Evolutionary conservation across 2,888 invertebrate species (phyloP).

Genomic region (Drosophila trichaetosa): DNA sequence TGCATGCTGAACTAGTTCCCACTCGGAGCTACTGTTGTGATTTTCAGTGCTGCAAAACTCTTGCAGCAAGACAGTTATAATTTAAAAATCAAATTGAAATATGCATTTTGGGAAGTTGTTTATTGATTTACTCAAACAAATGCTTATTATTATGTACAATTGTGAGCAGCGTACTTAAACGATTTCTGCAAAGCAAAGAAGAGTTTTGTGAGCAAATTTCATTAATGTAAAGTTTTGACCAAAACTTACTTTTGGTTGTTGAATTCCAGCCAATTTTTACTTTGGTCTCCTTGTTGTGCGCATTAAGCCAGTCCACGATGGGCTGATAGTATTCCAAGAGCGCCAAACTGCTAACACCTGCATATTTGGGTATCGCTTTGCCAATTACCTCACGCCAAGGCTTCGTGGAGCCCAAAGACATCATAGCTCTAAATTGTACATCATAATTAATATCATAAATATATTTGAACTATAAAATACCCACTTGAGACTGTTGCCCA

Average conservation of each 20-base stretch:
- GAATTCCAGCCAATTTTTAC: slow-evolving; percentile 81
- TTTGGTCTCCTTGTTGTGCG: slow-evolving; percentile 69
- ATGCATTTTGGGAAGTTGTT: not conserved
- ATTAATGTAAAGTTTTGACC: not conserved
- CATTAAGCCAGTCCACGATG: slow-evolving; percentile 74
- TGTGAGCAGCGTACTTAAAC: slow-evolving; percentile 36
- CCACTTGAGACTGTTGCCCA: slow-evolving; percentile 89
- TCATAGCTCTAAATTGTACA: slow-evolving; percentile 83
- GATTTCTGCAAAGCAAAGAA: slow-evolving; percentile 56
- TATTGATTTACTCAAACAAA: slow-evolving; percentile 22
- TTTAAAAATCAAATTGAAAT: slow-evolving; percentile 17
- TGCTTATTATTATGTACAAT: not conserved
- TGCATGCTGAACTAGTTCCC: slow-evolving; percentile 15
- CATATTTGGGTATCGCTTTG: slow-evolving; percentile 89
- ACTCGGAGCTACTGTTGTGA: not conserved
- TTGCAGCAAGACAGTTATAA: slow-evolving; percentile 2
- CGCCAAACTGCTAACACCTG: slow-evolving; percentile 90
- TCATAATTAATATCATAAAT: no score
- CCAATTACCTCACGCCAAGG: slow-evolving; percentile 92
- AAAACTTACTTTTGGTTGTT: slow-evolving; percentile 78
- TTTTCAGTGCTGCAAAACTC: slow-evolving; percentile 32
- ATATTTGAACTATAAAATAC: slow-evolving; percentile 59
- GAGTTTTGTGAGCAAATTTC: not conserved
- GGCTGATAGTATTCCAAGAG: slow-evolving; percentile 93
- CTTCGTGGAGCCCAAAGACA: slow-evolving; percentile 88